A percentile compares a stretch with the other conserved stretches of the same genome.
Conservation (phyloP, 1,140 invertebrate species). For the Elysia chlorotica region DNA sequence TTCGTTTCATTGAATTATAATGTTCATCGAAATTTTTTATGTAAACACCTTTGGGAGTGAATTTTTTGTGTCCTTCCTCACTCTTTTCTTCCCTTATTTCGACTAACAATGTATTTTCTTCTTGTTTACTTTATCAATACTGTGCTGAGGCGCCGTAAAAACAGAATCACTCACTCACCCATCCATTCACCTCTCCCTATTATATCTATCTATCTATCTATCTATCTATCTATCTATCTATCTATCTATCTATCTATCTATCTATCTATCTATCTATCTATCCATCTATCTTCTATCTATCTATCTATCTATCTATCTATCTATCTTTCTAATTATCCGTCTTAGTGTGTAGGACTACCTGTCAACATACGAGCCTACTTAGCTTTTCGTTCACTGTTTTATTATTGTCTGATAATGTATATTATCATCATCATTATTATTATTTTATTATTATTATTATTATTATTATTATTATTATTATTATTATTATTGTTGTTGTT, state of each 20-base stretch:
- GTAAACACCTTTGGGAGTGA: not conserved
- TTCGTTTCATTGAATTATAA: not conserved
- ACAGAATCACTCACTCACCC: conserved; percentile 10
- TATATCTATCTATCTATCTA: not conserved
- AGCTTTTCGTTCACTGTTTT: too few species aligned
- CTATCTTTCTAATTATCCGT: too few species aligned
- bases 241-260: not conserved
- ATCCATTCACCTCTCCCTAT: not conserved
- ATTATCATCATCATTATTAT: too few species aligned
- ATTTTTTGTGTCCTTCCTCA: not conserved
- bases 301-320: too few species aligned
- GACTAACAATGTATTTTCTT: not conserved
- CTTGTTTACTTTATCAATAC: conserved; percentile 7
- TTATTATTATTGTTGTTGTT: not conserved
- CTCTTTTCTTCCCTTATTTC: not conserved
- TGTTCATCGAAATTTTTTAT: not conserved
- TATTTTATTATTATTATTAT: too few species aligned
- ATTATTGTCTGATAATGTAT: too few species aligned
- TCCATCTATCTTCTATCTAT: too few species aligned
- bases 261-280: not conserved
- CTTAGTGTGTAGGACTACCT: too few species aligned
- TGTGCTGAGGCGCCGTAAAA: too few species aligned
- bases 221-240: not conserved
- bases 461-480: too few species aligned
- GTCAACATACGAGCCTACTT: too few species aligned